A percentile compares a stretch with the other conserved stretches of the same genome.
phyloP scores from a whole-genome alignment of 2,888 invertebrate species.

The Dasysyrphus tricinctus region DNA sequence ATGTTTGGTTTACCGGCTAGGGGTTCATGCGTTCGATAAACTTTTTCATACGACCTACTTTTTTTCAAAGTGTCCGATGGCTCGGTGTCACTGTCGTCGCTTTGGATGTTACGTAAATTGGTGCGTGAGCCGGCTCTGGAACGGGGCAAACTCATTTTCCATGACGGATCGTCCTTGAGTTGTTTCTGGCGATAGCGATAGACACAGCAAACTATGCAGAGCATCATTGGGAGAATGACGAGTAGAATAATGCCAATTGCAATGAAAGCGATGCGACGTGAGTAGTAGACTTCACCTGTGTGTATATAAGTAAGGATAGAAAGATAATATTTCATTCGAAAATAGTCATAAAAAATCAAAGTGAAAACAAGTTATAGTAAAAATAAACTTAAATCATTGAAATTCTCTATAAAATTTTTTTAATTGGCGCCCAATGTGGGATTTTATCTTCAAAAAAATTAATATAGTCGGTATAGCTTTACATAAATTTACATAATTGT shows the following conservation, averaged over 20 bases:
- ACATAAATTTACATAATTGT: not conserved
- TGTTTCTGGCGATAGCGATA: conserved; percentile 87
- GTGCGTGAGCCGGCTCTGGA: conserved; percentile 86
- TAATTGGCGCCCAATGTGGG: conserved; percentile 16
- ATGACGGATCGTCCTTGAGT: conserved; percentile 85
- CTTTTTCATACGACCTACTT: conserved; percentile 90
- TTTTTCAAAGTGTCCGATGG: conserved; percentile 86
- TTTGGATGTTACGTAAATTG: conserved; percentile 83
- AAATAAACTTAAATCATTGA: not conserved
- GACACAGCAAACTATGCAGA: conserved; percentile 86
- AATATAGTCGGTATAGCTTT: not conserved
- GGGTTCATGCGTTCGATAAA: conserved; percentile 93
- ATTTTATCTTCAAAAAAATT: not conserved
- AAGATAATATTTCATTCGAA: not conserved
- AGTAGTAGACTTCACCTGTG: conserved; percentile 88
- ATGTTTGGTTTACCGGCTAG: conserved; percentile 88
- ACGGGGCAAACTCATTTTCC: conserved; percentile 86
- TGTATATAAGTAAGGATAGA: conserved; percentile 10
- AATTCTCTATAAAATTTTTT: not conserved
- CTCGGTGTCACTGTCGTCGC: conserved; percentile 85
- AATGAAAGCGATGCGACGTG: conserved; percentile 89
- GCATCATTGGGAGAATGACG: conserved; percentile 87
- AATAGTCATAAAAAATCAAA: not conserved
- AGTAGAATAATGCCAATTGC: conserved; percentile 90
- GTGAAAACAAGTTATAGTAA: not conserved